These are phyloP conservation scores for Melikaiella ostensackeni DNA, from an alignment of 2,888 invertebrate genomes.

Conservation along the genomic window DNA sequence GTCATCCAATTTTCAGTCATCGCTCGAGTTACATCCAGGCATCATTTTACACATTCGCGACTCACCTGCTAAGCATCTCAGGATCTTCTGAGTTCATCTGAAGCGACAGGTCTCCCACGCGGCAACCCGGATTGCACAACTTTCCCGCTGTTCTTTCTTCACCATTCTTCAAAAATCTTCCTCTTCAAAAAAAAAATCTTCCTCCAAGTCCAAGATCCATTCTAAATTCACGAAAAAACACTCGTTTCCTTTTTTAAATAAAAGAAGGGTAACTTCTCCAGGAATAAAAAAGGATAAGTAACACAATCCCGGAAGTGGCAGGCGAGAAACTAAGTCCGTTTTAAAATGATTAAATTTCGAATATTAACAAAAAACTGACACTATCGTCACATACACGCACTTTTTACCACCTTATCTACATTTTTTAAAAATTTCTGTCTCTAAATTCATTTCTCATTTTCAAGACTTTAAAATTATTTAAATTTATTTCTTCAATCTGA, in stretches of 20 bases:
- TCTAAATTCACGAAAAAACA: slow-evolving; percentile 26
- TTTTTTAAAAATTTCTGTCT: neutral
- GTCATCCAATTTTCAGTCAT: slow-evolving; percentile 3
- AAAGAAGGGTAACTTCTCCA: neutral
- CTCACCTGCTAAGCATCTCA: slow-evolving; percentile 28
- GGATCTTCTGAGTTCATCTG: slow-evolving; percentile 23
- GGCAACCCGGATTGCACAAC: slow-evolving; percentile 31
- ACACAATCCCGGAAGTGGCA: slow-evolving; percentile 38
- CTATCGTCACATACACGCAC: neutral
- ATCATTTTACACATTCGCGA: slow-evolving; percentile 33
- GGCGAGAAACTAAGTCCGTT: neutral
- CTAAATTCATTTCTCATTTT: neutral
- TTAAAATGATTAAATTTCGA: neutral
- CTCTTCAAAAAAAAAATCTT: neutral
- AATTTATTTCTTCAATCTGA: neutral
- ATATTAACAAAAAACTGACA: neutral
- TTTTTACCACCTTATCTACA: neutral
- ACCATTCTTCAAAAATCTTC: neutral
- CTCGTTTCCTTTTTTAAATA: neutral
- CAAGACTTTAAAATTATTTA: neutral
- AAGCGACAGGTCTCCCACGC: slow-evolving; percentile 41
- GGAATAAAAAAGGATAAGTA: slow-evolving; percentile 11
- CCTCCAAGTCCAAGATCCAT: neutral
- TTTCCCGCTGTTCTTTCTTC: slow-evolving; percentile 25
- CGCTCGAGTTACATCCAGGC: slow-evolving; percentile 23